Base-by-base conservation (phyloP, 1,140 invertebrate species). In the Drosophila murphyi region DNA sequence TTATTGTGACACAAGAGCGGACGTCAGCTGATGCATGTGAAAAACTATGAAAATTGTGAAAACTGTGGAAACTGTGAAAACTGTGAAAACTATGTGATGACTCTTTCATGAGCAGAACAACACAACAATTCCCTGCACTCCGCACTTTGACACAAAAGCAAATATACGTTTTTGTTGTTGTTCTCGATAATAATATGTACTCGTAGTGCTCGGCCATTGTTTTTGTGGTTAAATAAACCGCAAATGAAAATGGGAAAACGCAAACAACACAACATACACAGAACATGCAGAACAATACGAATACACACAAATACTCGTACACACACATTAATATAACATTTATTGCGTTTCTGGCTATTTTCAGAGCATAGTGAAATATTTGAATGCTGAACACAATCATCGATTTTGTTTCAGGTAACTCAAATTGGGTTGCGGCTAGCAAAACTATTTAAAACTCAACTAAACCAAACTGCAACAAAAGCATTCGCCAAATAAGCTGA, bases 101-200 rank as follows among this genome's bases (percentile, higher is more conserved):
- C 41, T 48, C 51, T 47, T 65, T 56, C 20, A 37, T 28, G 56
- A 65, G 52, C 63, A 56, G 8, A 48, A 5, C 31, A 35, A 29
- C 4, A 5, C 31, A 35, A 29, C 4, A 37, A 12, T 7, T 5
- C 20, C 20, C 54, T 28, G 20, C 28, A 41, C 35, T 20, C 35
- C 28, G 10, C 31, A 60, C 31, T 34, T 34, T 60, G 31, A 20
- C 56, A 55, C 32, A 35, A n/a, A 65, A 65, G 41, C 54, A 57
- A 67, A 67, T 48, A 48, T 45, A n/a, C 34, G 12, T 48, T 57
- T 67, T 57, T 41, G 10, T 43, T n/a, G n/a, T 50, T 59, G 34
- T 48, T 43, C 52, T 50, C 54, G 54, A 67, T 68, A 68, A 67
- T 67, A 57, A 57, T 50, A 48, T 67, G 34, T 60, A 59, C 43